Evolutionary conservation across 1,140 invertebrate species (phyloP).

Genomic region (Meloidogyne chitwoodi): DNA sequence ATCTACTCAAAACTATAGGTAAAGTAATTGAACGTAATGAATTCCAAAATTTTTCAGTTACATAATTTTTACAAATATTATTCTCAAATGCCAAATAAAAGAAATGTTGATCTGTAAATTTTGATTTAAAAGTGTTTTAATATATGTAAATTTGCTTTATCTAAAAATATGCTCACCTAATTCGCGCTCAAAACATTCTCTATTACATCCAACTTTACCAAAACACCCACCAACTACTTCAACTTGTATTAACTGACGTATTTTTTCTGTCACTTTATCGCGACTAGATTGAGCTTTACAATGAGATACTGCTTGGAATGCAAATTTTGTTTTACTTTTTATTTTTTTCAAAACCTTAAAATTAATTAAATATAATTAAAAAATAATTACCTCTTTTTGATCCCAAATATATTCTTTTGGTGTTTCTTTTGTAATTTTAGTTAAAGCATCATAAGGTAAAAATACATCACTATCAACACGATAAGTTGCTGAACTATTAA

Average conservation of each 20-base stretch:
- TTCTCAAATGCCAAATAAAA: slow-evolving; percentile 60
- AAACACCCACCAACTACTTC: neutral
- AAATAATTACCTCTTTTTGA: neutral
- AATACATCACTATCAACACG: slow-evolving; percentile 11
- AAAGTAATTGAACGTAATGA: neutral
- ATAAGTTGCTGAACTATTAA: slow-evolving; percentile 22
- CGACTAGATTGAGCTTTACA: neutral
- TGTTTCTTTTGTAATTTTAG: neutral
- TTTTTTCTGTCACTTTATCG: neutral
- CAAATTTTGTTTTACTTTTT: slow-evolving; percentile 8
- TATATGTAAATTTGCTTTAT: too few relatives aligned
- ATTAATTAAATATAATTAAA: neutral
- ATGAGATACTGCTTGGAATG: slow-evolving; percentile 4
- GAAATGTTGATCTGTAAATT: slow-evolving; percentile 33
- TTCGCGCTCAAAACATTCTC: neutral
- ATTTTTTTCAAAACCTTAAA: neutral
- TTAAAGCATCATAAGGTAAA: neutral
- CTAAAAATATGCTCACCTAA: too few relatives aligned
- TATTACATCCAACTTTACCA: neutral
- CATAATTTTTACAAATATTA: slow-evolving; percentile 58
- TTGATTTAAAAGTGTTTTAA: neutral
- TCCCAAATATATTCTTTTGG: slow-evolving; percentile 1
- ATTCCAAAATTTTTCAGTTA: slow-evolving; percentile 58
- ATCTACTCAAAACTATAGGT: slow-evolving; percentile 15
- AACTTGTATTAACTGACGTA: neutral